phyloP scores from a whole-genome alignment of 2,113 vertebrate species.

The Microcebus ravelobensis region DNA sequence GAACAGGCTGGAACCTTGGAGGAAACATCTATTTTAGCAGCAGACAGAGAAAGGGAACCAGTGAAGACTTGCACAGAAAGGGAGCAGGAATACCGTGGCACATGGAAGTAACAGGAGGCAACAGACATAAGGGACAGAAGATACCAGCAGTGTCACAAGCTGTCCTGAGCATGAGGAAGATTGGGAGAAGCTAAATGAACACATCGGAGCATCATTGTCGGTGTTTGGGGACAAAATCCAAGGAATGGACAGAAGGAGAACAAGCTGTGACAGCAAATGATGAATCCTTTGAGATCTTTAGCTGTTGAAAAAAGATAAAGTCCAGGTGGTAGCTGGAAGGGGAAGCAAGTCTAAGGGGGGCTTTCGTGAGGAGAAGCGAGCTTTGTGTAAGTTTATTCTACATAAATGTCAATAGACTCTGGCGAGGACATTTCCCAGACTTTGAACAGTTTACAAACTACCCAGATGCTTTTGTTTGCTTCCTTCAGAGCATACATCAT shows the following conservation, averaged over 20 bases:
- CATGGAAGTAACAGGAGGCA: not conserved
- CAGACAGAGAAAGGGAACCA: not conserved
- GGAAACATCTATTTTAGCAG: not conserved
- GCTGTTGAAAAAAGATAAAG: not conserved
- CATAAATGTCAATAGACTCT: not conserved
- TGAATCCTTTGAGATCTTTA: not conserved
- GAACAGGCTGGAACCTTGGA: not conserved
- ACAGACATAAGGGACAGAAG: not conserved
- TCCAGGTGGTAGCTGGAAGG: not conserved
- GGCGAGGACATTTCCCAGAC: constrained; percentile 26
- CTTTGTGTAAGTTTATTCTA: not conserved
- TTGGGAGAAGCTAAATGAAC: not conserved
- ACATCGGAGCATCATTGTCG: not conserved
- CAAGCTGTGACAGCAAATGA: not conserved
- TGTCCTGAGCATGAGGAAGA: not conserved
- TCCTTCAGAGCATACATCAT: not conserved
- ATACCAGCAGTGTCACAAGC: not conserved
- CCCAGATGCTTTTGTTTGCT: not conserved
- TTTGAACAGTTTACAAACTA: not conserved
- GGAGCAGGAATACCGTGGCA: not conserved
- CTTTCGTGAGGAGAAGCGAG: not conserved
- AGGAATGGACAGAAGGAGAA: constrained; percentile 3
- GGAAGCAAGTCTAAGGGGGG: not conserved
- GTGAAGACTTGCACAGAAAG: not conserved
- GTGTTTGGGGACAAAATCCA: not conserved